Conservation (phyloP, 2,113 vertebrate species). For the Willisornis vidua region DNA sequence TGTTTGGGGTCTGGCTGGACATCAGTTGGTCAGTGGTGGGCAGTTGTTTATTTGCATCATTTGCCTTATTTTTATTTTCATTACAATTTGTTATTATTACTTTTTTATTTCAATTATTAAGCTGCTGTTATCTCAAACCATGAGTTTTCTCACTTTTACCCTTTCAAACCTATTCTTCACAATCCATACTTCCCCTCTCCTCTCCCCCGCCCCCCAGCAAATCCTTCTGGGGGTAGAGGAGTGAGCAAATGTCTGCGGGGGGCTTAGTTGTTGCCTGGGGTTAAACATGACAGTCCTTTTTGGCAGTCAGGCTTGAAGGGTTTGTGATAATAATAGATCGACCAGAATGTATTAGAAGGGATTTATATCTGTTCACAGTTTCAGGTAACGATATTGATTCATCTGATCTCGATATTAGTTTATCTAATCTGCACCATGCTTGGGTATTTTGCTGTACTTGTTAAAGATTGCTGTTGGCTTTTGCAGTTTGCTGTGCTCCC, state of each 20-base stretch:
- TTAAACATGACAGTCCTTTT: not conserved
- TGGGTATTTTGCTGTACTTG: not conserved
- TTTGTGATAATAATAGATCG: not conserved
- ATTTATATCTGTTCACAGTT: not conserved
- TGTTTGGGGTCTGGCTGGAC: accelerated
- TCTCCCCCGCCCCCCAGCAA: not conserved
- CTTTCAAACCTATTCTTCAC: not conserved
- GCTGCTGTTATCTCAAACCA: not conserved
- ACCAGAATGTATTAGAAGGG: not conserved
- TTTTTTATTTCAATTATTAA: not conserved
- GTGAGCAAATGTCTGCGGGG: not conserved
- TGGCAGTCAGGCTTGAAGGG: not conserved
- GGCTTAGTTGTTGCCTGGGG: not conserved
- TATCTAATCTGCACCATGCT: not conserved
- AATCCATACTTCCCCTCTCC: too few species aligned
- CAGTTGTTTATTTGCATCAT: not conserved
- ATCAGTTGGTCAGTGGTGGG: not conserved
- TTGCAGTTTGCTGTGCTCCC: not conserved
- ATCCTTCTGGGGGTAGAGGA: too few species aligned
- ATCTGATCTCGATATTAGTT: not conserved
- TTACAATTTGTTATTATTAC: not conserved
- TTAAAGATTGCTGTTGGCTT: not conserved
- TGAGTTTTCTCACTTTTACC: not conserved
- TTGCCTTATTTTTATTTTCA: not conserved
- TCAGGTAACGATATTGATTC: not conserved